Conservation (phyloP, 1,140 invertebrate species). For the Neuroterus valhalla region DNA sequence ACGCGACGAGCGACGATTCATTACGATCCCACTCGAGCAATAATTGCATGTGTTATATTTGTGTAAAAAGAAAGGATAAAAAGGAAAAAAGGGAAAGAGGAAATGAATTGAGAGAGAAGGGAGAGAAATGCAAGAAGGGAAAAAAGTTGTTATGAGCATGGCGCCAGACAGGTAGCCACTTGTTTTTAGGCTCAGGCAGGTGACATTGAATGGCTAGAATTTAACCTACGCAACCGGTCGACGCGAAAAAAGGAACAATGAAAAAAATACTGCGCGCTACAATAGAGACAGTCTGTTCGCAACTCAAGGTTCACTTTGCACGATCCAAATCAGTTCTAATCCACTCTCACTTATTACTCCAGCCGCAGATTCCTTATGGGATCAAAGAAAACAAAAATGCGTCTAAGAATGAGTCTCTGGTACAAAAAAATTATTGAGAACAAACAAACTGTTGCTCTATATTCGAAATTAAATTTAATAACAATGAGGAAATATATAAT, state of each 20-base stretch:
- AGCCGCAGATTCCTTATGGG: too few relatives aligned
- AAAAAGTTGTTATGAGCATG: conserved; percentile 19
- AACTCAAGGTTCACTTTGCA: background rate
- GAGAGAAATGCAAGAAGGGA: conserved; percentile 10
- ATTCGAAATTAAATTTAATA: too few relatives aligned
- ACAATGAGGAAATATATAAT: too few relatives aligned
- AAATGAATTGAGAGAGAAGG: too few relatives aligned
- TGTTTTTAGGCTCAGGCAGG: conserved; percentile 23
- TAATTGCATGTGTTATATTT: conserved; percentile 17
- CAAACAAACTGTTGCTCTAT: too few relatives aligned
- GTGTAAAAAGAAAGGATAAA: background rate
- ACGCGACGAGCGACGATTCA: conserved; percentile 18
- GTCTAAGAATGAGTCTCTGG: too few relatives aligned
- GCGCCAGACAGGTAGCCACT: conserved; percentile 18
- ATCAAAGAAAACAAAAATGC: too few relatives aligned
- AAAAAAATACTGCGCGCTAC: background rate
- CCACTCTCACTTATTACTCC: too few relatives aligned
- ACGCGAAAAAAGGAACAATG: background rate
- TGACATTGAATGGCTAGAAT: conserved; percentile 27
- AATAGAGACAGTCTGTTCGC: background rate
- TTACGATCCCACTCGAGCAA: conserved; percentile 11
- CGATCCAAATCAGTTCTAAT: background rate
- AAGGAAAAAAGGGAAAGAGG: background rate
- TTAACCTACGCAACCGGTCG: conserved; percentile 10
- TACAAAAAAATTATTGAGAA: too few relatives aligned